Conservation (phyloP, 2,113 vertebrate species). For the Ameiurus melas region DNA sequence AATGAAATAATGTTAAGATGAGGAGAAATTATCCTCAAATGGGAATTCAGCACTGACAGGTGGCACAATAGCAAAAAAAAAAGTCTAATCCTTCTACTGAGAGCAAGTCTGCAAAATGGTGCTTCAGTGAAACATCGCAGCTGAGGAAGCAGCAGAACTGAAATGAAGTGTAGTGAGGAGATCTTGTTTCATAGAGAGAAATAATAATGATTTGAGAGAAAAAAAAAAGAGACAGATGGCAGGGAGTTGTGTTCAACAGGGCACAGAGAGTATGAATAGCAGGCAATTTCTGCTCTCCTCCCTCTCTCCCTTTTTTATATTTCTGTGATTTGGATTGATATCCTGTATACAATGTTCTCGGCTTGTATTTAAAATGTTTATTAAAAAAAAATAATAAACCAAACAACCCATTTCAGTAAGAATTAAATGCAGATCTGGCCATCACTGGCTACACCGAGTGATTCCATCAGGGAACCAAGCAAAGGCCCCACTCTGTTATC, state of each 20-base stretch:
- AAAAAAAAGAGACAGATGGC: conserved; percentile 67
- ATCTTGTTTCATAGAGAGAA: conserved; percentile 24
- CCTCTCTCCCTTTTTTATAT: neutral
- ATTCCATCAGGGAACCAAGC: neutral
- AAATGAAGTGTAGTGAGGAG: neutral
- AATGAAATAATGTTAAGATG: neutral
- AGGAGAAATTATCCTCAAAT: neutral
- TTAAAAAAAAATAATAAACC: neutral
- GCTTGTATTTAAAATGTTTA: conserved; percentile 11
- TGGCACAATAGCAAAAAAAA: neutral
- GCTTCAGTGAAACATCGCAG: conserved; percentile 1
- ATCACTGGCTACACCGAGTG: neutral
- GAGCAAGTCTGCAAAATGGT: conserved; percentile 1
- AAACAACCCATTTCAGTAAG: neutral
- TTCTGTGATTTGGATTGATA: conserved; percentile 8
- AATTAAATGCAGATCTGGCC: neutral
- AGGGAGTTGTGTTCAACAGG: conserved; percentile 59
- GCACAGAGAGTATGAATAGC: conserved; percentile 60
- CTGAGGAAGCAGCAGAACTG: conserved; percentile 4
- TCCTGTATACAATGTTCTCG: neutral
- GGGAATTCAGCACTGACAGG: neutral
- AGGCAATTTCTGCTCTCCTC: conserved; percentile 17
- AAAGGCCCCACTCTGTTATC: neutral
- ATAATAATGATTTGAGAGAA: conserved; percentile 41
- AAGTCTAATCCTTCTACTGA: neutral